phyloP scores from a whole-genome alignment of 2,113 vertebrate species.

The Lampris megalopsis region DNA sequence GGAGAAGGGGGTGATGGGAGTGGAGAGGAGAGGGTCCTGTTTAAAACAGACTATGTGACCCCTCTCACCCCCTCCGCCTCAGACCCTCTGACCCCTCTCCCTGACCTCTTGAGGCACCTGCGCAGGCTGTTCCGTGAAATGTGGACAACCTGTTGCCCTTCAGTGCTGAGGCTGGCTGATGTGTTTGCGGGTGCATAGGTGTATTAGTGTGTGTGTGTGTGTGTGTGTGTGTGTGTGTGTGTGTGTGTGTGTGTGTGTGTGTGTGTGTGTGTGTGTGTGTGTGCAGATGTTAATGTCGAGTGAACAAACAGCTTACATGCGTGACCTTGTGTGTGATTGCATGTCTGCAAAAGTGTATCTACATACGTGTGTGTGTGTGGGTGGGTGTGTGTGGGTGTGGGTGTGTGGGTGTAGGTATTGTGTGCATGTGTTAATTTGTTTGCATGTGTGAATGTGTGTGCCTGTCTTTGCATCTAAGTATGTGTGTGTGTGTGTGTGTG shows the following conservation, averaged over 20 bases:
- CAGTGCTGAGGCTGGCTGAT: not conserved
- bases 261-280: not conserved
- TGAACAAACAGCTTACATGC: too few relatives aligned
- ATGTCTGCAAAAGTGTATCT: too few relatives aligned
- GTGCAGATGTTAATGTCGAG: too few relatives aligned
- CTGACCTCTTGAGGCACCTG: slow-evolving; percentile 56
- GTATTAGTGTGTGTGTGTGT: not conserved
- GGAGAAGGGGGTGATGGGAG: not conserved
- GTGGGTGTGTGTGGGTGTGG: not conserved
- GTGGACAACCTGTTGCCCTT: slow-evolving; percentile 44
- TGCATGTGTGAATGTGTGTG: not conserved
- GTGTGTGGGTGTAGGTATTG: not conserved
- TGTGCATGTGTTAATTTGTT: not conserved
- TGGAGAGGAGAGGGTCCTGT: not conserved
- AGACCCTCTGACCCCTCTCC: slow-evolving; percentile 42
- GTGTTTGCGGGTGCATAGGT: not conserved
- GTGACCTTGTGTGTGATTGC: too few relatives aligned
- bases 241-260: slow-evolving; percentile 5
- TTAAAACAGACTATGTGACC: slow-evolving; percentile 46
- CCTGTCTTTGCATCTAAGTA: too few relatives aligned
- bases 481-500: not conserved
- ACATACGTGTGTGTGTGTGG: not conserved
- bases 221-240: not conserved
- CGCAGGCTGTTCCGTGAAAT: slow-evolving; percentile 38
- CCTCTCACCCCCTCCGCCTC: slow-evolving; percentile 9